Evolutionary conservation across 2,888 invertebrate genomes (phyloP).

Genomic region (Yponomeuta sedellus): DNA sequence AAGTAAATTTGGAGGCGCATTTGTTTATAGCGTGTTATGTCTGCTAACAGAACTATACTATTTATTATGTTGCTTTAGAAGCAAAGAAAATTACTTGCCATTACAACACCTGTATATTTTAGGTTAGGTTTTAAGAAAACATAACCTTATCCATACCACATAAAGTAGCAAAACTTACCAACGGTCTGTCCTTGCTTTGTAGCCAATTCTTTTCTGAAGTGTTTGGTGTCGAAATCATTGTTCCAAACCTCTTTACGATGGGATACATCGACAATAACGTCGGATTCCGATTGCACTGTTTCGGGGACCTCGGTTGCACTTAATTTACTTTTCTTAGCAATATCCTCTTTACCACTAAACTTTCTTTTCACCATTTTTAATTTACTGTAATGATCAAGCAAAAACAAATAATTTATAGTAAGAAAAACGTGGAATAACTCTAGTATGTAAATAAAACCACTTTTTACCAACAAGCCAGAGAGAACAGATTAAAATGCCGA

Average conservation of each 20-base stretch:
- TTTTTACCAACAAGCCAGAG: too few species aligned
- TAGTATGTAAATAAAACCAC: not conserved
- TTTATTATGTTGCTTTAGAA: too few species aligned
- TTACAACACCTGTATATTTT: not conserved
- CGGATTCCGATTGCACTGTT: slow-evolving; percentile 34
- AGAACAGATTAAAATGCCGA: too few species aligned
- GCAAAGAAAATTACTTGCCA: not conserved
- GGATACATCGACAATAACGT: slow-evolving; percentile 36
- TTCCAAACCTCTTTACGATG: slow-evolving; percentile 28
- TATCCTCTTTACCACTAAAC: slow-evolving; percentile 34
- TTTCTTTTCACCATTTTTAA: slow-evolving; percentile 56
- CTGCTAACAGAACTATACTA: too few species aligned
- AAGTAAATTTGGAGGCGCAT: too few species aligned
- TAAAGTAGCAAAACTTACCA: slow-evolving; percentile 50
- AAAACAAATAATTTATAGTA: slow-evolving; percentile 1
- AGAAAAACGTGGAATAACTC: slow-evolving; percentile 17
- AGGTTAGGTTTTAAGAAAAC: not conserved
- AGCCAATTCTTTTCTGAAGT: slow-evolving; percentile 75
- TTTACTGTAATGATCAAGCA: slow-evolving; percentile 17
- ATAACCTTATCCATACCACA: not conserved
- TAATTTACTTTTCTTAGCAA: slow-evolving; percentile 39
- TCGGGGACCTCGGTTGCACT: slow-evolving; percentile 30
- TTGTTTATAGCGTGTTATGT: too few species aligned
- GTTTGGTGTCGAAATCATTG: slow-evolving; percentile 73
- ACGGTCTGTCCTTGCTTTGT: slow-evolving; percentile 71